Evolutionary conservation across 2,888 invertebrate species (phyloP).

Genomic region (Gibbula magus): DNA sequence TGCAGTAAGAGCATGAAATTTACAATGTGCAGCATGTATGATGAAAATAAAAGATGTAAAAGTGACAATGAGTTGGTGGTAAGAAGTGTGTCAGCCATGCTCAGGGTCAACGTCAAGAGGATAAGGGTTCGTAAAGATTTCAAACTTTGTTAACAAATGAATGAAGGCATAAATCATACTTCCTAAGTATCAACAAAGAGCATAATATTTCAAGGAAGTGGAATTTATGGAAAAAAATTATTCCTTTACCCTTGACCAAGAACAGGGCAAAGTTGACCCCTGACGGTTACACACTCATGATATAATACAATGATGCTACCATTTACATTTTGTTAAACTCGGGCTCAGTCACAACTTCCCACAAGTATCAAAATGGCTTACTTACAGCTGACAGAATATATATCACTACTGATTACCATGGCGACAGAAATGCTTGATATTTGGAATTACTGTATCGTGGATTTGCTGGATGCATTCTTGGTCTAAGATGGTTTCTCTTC

Average conservation of each 20-base stretch:
- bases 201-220: no score
- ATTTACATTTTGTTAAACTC: constrained; percentile 13
- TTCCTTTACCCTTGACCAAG: not conserved
- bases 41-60: not conserved
- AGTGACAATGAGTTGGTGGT: not conserved
- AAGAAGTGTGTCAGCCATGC: no score
- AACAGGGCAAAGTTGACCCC: not conserved
- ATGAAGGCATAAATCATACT: no score
- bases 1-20: not conserved
- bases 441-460: not conserved
- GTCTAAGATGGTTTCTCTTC: not conserved
- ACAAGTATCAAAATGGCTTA: constrained; percentile 18
- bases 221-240: no score
- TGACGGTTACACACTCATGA: not conserved
- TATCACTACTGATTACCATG: not conserved
- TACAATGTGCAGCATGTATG: not conserved
- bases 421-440: constrained; percentile 14
- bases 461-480: not conserved
- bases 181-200: no score
- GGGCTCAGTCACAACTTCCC: not conserved
- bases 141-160: no score
- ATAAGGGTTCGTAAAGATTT: no score
- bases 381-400: constrained; percentile 12
- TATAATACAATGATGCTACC: constrained; percentile 6
- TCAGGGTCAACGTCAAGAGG: no score